Percentiles rank a stretch among this genome's conserved stretches.
These are phyloP conservation scores for Drosophila multiciliata DNA, from an alignment of 2,888 invertebrate species.

Conservation along the genomic window DNA sequence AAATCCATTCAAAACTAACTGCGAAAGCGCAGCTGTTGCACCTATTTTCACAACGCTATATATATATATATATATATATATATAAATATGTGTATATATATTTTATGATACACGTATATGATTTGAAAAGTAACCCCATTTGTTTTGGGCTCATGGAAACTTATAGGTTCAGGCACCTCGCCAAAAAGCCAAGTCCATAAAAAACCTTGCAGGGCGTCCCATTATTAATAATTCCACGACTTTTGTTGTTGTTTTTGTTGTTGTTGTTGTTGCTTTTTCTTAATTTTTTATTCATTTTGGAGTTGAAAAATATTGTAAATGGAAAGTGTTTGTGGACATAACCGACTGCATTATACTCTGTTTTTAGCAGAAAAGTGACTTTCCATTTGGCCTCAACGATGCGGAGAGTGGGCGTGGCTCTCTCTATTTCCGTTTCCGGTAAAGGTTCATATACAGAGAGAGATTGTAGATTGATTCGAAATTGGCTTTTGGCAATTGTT, in stretches of 20 bases:
- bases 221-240: slow-evolving; percentile 11
- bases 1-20: neutral
- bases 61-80: neutral
- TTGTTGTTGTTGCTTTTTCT: neutral
- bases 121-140: neutral
- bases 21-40: slow-evolving; percentile 4
- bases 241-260: neutral
- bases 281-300: neutral
- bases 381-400: neutral
- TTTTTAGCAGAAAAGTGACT: neutral
- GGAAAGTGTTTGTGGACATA: neutral
- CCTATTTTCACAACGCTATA: neutral
- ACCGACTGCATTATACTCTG: neutral
- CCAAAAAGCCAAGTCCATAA: slow-evolving; percentile 54
- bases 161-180: slow-evolving; percentile 39
- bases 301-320: slow-evolving; percentile 4
- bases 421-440: neutral
- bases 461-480: too few species aligned
- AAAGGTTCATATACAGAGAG: too few species aligned
- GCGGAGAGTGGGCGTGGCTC: neutral
- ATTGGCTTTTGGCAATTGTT: too few species aligned
- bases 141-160: neutral
- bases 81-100: too few species aligned
- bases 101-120: neutral
- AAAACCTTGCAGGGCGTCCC: slow-evolving; percentile 66